Conservation (phyloP, 2,113 vertebrate species). For the Ammodytes dubius region DNA sequence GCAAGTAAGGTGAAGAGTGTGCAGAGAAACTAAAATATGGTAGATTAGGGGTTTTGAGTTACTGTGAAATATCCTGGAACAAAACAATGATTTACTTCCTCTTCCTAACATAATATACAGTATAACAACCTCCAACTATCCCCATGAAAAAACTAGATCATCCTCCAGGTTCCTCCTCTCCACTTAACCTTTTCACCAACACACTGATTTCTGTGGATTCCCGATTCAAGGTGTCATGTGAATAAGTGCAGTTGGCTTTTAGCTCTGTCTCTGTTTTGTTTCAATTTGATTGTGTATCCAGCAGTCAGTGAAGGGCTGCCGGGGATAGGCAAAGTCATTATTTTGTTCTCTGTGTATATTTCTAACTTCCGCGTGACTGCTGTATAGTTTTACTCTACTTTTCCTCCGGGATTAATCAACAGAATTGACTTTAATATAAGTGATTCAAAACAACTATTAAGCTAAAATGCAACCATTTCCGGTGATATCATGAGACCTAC, state of each 20-base stretch:
- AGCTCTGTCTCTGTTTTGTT: neutral
- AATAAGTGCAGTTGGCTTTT: neutral
- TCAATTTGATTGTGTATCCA: neutral
- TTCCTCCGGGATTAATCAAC: neutral
- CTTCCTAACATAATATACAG: neutral
- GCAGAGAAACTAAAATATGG: neutral
- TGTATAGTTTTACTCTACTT: neutral
- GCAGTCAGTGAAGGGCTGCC: neutral
- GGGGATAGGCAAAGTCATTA: neutral
- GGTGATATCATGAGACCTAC: conserved; percentile 22
- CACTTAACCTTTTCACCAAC: neutral
- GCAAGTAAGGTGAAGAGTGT: neutral
- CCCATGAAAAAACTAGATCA: neutral
- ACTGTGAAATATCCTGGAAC: neutral
- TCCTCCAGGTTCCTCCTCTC: neutral
- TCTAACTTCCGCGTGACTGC: neutral
- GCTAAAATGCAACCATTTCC: neutral
- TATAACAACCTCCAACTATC: neutral
- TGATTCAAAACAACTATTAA: neutral
- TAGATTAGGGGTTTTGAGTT: neutral
- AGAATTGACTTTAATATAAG: neutral
- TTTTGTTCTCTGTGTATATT: neutral
- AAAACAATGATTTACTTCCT: neutral
- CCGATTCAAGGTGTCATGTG: neutral
- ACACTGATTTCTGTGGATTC: neutral